Evolutionary conservation across 1,140 invertebrate genomes (phyloP), one percentile per base, ranked within the genome.

Genomic region (Bacillus rossius): DNA sequence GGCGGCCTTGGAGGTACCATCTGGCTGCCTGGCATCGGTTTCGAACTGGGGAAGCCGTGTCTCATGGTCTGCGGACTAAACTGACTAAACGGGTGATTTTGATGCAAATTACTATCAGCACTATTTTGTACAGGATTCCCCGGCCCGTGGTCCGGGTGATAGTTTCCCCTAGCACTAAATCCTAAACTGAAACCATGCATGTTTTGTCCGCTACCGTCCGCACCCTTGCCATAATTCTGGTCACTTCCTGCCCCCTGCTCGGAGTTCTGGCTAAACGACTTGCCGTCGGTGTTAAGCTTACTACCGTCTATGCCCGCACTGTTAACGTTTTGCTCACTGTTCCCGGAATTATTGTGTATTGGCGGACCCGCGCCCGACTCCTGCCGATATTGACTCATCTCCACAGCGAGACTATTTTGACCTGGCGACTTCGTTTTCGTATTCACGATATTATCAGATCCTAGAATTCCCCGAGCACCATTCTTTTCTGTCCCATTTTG

Each of bases 361-460:
- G 72, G 65, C 57, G 74, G 67, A 62, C 75, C 73, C 66, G 70
- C 67, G 67, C 69, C 71, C 71, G 73, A 69, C 64, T 78, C 75
- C 68, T 77, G 75, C 65, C 76, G 74, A 69, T 77, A 78, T 74
- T 78, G 76, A 77, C 76, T 79, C 77, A 79, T 79, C 65, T 74
- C 72, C 66, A 69, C 38, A 8, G 57, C 42, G 38, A 62, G 51
- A 51, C 48, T 61, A 48, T 59, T 59, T 59, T 62, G 61, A 37
- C 61, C 61, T 20, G 57, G 56, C 34, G 70, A 67, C 60, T 69
- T 65, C 65, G 56, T 37, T 60, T 62, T 64, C 22, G 56, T 61
- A 59, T 64, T 62, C 26, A 62, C 56, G 13, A 64, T 59, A 45
- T 14, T 74, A 66, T 78, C 75, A 57, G 65, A 61, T 57, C 61